These are phyloP conservation scores for Muscicapa striata DNA, from an alignment of 2,797 vertebrate genomes.

Conservation along the genomic window DNA sequence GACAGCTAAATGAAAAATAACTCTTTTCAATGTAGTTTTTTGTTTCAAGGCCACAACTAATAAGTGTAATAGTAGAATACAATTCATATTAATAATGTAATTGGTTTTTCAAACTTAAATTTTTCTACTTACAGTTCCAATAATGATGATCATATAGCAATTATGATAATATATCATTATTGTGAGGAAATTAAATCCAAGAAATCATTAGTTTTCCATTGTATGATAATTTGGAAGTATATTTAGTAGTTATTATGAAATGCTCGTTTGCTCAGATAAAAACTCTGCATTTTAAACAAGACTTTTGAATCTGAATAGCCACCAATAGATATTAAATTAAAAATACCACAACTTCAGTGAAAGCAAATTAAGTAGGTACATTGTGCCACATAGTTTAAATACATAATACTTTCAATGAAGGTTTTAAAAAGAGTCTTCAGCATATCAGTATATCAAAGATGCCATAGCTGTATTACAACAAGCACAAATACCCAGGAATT, in stretches of 20 bases:
- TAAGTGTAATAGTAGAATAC: not conserved
- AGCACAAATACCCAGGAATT: not conserved
- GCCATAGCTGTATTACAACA: not conserved
- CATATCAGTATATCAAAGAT: not conserved
- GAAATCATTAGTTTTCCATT: not conserved
- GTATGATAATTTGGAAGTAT: not conserved
- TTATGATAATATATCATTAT: not conserved
- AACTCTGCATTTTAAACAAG: not conserved
- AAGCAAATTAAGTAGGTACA: not conserved
- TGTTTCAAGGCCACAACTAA: not conserved
- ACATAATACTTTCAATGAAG: not conserved
- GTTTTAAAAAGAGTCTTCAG: not conserved
- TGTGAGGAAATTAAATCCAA: not conserved
- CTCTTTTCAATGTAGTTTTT: not conserved
- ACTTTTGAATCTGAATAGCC: not conserved
- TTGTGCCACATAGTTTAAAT: not conserved
- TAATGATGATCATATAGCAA: not conserved
- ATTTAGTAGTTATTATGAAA: not conserved
- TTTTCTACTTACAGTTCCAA: not conserved
- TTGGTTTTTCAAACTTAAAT: not conserved
- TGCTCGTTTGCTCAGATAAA: not conserved
- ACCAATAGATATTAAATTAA: not conserved
- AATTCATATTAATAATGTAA: not conserved
- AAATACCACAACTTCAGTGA: not conserved
- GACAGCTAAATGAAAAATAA: not conserved